Base-by-base conservation (phyloP, 2,888 invertebrate genomes). In the Diaphora mendica region DNA sequence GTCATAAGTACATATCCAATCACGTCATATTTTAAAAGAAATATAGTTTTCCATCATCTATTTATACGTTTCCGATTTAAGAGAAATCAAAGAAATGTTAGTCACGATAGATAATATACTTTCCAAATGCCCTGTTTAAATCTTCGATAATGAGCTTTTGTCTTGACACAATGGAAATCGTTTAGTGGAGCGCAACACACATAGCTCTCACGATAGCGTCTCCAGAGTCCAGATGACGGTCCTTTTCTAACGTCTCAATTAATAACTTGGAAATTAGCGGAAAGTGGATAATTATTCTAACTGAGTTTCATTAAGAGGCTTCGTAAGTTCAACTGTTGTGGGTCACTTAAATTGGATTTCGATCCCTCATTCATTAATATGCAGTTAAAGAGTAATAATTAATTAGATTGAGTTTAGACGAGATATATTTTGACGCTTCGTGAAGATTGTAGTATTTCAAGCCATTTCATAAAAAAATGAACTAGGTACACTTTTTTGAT, bases 201-300 rank as follows among this genome's bases (percentile, higher is more conserved):
- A 83, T 80, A 83, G 79, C 80, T 77, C 79, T 77, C 76, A 77
- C 76, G 76, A 83, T 80, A 77, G 80, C 87, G 83, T 86, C 82
- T 88, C 82, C 80, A 79, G 82, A 35, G 59, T 74, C 80, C 94
- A 94, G 94, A 93, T 94, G 94, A 91, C 93, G 92, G 88, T 87
- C 88, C 89, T 88, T 92, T 55, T 90, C 89, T 91, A 92, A 91
- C 91, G 91, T 86, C 86, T 91, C 92, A 93, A 92, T 95, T 94
- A 94, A 92, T 94, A 94, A 95, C 94, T 95, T 92, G 89, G 87
- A 93, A 94, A 94, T 94, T 94, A 93, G 90, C 90, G 88, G 89
- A 87, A 91, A 90, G 87, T 90, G 89, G 89, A 90, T 94, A 94
- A 94, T 94, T 94, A 94, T 93, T 93, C 94, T 89, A 91, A 92